Evolutionary conservation across 2,888 invertebrate genomes (phyloP), one percentile per base, ranked within the genome.

Genomic region (Baronia brevicornis): DNA sequence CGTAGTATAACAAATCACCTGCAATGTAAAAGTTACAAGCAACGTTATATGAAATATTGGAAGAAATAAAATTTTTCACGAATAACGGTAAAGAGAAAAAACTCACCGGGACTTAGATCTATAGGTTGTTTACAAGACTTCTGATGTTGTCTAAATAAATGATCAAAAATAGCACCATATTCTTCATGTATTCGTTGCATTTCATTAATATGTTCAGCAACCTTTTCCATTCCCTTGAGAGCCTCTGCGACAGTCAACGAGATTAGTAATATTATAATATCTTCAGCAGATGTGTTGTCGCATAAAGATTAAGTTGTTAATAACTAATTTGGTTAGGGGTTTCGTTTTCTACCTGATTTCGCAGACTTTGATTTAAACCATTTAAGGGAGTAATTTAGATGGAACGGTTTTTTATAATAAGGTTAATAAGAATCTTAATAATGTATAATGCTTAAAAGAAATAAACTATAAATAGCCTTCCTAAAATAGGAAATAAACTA

Each of bases 141-240:
- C 79, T 95, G 95, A 84, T 96, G 95, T 86, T 96, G 96, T 54
- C 96, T 89, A 87, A 95, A 96, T 54, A 98, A 89, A 72, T 97
- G 97, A 86, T 98, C 97, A 84, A 98, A 98, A 74, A 97, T 97
- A 60, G 95, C 94, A 58, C 98, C 98, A 82, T 98, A 98, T 84
- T 98, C 98, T 86, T 98, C 98, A 77, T 98, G 97, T 63, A 98
- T 97, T 86, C 98, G 91, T 88, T 98, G 98, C 97, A 98, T 98
- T 87, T 98, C 97, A 84, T 98, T 98, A 62, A 98, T 98, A 85
- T 98, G 98, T 82, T 98, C 97, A 25, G 98, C 98, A 52, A 98
- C 98, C 78, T 97, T 96, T 71, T 98, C 97, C 97, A 98, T 98
- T 49, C 96, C 97, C 74, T 96, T 95, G 34, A 97, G 87, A 49